Base-by-base conservation (phyloP, 2,797 vertebrate species). In the Malacoctenus gilli region DNA sequence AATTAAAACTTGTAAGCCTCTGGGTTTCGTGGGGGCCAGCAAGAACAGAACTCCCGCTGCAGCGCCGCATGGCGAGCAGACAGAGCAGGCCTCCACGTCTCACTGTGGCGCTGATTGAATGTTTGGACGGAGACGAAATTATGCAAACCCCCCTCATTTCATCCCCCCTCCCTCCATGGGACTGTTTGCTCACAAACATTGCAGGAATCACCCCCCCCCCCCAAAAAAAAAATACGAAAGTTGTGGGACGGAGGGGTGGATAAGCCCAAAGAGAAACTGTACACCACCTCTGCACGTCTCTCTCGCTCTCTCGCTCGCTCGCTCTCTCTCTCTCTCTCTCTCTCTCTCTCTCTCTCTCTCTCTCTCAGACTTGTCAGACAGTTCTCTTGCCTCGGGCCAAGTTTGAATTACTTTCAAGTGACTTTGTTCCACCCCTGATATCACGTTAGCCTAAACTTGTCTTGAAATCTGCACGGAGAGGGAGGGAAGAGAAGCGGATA, bases 371-470 rank as follows among this genome's bases (percentile, higher is more conserved):
- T 47, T 65, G 52, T 81, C 75, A 75, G 72, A 75, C 71, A 77
- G 75, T 80, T 73, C 23, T 38, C 61, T 44, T 25, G 80, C 83
- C 81, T 75, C 63, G 10, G 72, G 83, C 80, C 48, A 65, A 86
- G 60, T 87, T 75, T 71, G 73, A 85, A 84, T 82, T 80, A 85
- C 84, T 87, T 90, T 88, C 74, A 85, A 82, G 79, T 85, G 86
- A 88, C 86, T 89, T 89, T 82, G 68, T 75, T 83, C 68, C 68
- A 72, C 68, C 58, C 59, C 59, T 42, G 72, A 79, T 75, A 83
- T 84, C 85, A 83, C 73, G 70, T 79, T 60, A 87, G 80, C 75
- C 80, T 73, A 84, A 84, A 87, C 85, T 78, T 85, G 86, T 88
- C 84, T 80, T 77, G 72, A 82, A 81, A 85, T 85, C 80, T 81